Conservation (phyloP, 2,888 invertebrate species). For the Diloba caeruleocephala region DNA sequence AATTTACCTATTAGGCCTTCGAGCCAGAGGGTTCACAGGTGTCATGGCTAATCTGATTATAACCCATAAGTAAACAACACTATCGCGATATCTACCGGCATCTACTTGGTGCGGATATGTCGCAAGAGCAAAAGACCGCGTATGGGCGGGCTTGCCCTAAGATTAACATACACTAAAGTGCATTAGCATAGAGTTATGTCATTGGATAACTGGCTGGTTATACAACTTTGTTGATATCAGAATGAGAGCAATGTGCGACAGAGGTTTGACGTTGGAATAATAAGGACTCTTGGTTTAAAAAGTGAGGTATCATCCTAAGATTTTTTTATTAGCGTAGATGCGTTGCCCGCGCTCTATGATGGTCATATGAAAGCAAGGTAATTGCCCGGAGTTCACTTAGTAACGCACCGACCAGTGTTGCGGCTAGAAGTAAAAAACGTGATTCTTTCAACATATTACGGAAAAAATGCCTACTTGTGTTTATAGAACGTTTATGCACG, state of each 20-base stretch:
- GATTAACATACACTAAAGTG: constrained; percentile 42
- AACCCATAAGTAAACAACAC: constrained; percentile 6
- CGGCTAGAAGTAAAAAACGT: too few relatives aligned
- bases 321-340: too few relatives aligned
- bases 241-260: constrained; percentile 38
- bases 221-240: constrained; percentile 30
- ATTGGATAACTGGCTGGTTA: constrained; percentile 44
- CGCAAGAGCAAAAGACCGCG: constrained; percentile 33
- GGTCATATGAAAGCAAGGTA: too few relatives aligned
- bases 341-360: too few relatives aligned
- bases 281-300: too few relatives aligned
- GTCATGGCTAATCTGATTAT: constrained; percentile 35
- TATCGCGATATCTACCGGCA: constrained; percentile 18
- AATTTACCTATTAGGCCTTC: not conserved
- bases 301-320: too few relatives aligned
- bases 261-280: too few relatives aligned
- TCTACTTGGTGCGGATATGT: constrained; percentile 36
- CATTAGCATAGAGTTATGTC: constrained; percentile 50
- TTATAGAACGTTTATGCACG: too few relatives aligned
- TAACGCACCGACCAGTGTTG: too few relatives aligned
- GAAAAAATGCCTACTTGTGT: too few relatives aligned
- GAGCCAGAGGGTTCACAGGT: constrained; percentile 23
- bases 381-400: too few relatives aligned
- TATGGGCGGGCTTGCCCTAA: constrained; percentile 42
- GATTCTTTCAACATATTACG: too few relatives aligned